phyloP scores from a whole-genome alignment of 1,140 invertebrate genomes.

The Drosophila pachea region DNA sequence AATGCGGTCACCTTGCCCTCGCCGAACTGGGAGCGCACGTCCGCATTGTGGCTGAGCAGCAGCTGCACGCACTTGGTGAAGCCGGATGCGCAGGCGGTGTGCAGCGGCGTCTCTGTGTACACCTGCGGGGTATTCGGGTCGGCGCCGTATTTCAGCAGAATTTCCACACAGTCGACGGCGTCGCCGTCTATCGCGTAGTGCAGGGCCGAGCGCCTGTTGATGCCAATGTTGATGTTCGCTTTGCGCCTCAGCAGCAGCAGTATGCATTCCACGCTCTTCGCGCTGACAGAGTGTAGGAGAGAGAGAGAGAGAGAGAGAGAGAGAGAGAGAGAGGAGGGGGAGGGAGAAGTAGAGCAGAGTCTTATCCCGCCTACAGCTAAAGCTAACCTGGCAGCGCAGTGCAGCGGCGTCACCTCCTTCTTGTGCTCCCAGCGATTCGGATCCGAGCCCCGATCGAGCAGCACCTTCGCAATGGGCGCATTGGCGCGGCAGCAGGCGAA shows the following conservation, averaged over 20 bases:
- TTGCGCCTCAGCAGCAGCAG: slow-evolving; percentile 83
- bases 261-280: slow-evolving; percentile 81
- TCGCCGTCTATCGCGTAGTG: slow-evolving; percentile 88
- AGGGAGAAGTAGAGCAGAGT: no score
- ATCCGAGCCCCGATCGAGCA: slow-evolving; percentile 84
- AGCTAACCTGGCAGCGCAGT: slow-evolving; percentile 84
- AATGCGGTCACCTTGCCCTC: slow-evolving; percentile 85
- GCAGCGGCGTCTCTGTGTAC: slow-evolving; percentile 90
- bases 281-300: slow-evolving; percentile 57
- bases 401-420: slow-evolving; percentile 85
- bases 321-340: no score
- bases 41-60: slow-evolving; percentile 85
- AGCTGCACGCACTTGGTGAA: slow-evolving; percentile 84
- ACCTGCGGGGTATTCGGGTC: slow-evolving; percentile 89
- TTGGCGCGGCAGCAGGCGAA: slow-evolving; percentile 86
- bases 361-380: no score
- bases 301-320: not conserved
- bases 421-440: slow-evolving; percentile 84
- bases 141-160: slow-evolving; percentile 84
- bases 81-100: slow-evolving; percentile 88
- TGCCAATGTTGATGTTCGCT: slow-evolving; percentile 87
- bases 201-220: slow-evolving; percentile 83
- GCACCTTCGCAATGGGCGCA: slow-evolving; percentile 82
- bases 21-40: slow-evolving; percentile 86
- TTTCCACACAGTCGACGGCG: slow-evolving; percentile 84